These are phyloP conservation scores for Toxostoma redivivum DNA, from an alignment of 2,113 vertebrate genomes.

Conservation along the genomic window DNA sequence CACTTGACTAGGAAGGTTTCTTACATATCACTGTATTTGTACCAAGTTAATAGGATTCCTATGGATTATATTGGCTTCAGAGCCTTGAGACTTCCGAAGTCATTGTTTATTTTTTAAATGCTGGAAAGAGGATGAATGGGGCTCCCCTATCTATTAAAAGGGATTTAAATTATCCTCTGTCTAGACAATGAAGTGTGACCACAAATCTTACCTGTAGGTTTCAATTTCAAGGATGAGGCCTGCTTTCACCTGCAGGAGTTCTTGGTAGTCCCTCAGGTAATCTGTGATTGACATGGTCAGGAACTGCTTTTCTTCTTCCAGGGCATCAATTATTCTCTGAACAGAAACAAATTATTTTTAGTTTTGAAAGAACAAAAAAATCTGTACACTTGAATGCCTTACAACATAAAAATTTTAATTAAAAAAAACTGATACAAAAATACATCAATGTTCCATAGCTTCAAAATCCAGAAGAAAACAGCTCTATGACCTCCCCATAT, in stretches of 20 bases:
- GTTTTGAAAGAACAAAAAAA: neutral
- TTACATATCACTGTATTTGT: neutral
- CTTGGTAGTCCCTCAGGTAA: slow-evolving; percentile 86
- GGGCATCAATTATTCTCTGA: slow-evolving; percentile 81
- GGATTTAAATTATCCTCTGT: neutral
- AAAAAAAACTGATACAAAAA: neutral
- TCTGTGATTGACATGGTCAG: slow-evolving; percentile 80
- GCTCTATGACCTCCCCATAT: neutral
- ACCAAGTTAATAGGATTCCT: neutral
- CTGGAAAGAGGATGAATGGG: neutral
- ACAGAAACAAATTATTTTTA: neutral
- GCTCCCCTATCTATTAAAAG: neutral
- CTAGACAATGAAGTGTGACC: neutral
- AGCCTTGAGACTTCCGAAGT: neutral
- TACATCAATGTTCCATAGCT: neutral
- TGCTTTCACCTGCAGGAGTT: slow-evolving; percentile 89
- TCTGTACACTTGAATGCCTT: neutral
- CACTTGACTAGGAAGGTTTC: neutral
- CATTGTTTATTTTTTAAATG: neutral
- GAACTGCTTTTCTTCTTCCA: slow-evolving; percentile 85
- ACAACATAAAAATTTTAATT: neutral
- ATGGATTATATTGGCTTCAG: neutral
- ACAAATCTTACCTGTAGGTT: slow-evolving; percentile 84
- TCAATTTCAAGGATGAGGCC: slow-evolving; percentile 90
- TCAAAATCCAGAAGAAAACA: neutral